Evolutionary conservation across 2,113 vertebrate genomes (phyloP).

Genomic region (Peromyscus maniculatus): DNA sequence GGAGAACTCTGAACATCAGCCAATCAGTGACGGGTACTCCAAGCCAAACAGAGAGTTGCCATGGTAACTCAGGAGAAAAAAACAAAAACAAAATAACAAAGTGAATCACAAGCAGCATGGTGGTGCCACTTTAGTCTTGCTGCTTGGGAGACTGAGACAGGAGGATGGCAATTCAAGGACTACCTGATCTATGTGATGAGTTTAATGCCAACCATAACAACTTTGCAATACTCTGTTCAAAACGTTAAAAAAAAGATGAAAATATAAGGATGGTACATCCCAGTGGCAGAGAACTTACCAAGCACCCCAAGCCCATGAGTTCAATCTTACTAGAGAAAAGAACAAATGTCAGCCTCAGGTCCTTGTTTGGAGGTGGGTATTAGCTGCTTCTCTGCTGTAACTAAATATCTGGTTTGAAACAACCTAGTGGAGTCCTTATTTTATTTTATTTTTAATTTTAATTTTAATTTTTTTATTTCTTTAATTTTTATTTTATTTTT

Average conservation of each 20-base stretch:
- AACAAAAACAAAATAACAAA: no score
- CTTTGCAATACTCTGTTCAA: not conserved
- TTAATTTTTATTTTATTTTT: not conserved
- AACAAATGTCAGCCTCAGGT: not conserved
- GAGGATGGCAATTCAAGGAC: not conserved
- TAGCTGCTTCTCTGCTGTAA: not conserved
- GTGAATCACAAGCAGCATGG: not conserved
- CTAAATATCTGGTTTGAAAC: not conserved
- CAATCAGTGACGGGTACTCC: not conserved
- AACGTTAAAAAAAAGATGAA: no score
- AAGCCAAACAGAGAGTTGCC: not conserved
- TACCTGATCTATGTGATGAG: not conserved
- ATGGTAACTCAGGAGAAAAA: not conserved
- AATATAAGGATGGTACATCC: not conserved
- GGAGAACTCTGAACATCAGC: not conserved
- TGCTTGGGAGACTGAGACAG: no score
- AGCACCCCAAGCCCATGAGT: not conserved
- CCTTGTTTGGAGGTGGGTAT: not conserved
- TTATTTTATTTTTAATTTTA: no score
- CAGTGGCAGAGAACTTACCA: not conserved
- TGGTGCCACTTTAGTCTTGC: not conserved
- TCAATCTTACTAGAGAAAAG: not conserved
- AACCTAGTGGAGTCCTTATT: not conserved
- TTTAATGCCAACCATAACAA: not conserved
- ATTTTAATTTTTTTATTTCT: no score